Conservation (phyloP, 2,113 vertebrate genomes). For the Pterocles gutturalis region DNA sequence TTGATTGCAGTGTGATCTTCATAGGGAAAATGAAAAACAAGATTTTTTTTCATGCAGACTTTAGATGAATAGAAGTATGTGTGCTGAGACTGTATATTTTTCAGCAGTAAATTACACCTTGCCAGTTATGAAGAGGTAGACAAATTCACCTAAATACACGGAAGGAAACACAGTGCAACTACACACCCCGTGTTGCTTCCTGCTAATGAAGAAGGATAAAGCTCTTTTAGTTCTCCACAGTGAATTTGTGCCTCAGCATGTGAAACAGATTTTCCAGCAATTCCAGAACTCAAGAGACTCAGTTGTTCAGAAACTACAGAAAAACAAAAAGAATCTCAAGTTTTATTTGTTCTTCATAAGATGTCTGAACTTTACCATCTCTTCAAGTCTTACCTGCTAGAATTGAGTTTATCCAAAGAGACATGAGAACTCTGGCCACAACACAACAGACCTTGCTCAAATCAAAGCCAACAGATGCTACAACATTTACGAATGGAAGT, state of each 20-base stretch:
- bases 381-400: background rate
- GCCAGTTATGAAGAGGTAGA: background rate
- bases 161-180: background rate
- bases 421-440: background rate
- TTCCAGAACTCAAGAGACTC: background rate
- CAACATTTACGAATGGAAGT: background rate
- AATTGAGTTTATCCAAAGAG: background rate
- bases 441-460: background rate
- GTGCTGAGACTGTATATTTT: background rate
- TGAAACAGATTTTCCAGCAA: background rate
- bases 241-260: background rate
- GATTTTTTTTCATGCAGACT: background rate
- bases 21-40: background rate
- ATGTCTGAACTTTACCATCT: background rate
- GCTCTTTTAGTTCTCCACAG: background rate
- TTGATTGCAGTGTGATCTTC: background rate
- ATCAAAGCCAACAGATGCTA: background rate
- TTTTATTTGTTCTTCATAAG: background rate
- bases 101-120: background rate
- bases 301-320: background rate
- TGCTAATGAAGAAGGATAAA: background rate
- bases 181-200: background rate
- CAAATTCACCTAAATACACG: background rate
- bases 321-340: background rate
- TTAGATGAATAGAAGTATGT: background rate